Conservation (phyloP, 2,888 invertebrate species). For the Lasius fuliginosus region DNA sequence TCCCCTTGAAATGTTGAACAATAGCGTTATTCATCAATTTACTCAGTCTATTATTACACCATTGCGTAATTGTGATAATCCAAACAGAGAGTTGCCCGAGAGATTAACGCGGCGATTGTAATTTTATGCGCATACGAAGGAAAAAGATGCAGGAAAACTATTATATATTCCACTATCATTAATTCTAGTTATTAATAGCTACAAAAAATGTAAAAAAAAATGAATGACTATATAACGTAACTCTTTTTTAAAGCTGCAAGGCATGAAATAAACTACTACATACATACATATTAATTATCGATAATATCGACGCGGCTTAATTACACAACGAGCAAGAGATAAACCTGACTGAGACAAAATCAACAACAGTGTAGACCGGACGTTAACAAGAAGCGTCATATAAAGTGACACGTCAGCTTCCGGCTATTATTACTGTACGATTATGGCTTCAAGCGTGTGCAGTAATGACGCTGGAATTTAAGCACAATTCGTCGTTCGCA, state of each 20-base stretch:
- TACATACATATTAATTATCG: neutral
- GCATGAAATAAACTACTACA: neutral
- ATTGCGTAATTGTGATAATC: neutral
- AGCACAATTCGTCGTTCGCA: constrained; percentile 62
- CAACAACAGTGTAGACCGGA: constrained; percentile 12
- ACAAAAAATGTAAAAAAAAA: neutral
- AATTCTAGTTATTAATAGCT: no score
- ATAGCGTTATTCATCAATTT: neutral
- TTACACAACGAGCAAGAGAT: neutral
- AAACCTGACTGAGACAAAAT: neutral
- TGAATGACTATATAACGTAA: neutral
- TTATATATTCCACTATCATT: neutral
- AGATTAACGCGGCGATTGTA: constrained; percentile 29
- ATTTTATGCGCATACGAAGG: neutral
- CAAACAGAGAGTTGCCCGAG: constrained; percentile 13
- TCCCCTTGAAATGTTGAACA: neutral
- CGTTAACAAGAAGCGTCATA: constrained; percentile 40
- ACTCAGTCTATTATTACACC: neutral
- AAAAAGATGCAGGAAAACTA: neutral
- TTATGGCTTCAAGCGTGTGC: constrained; percentile 48
- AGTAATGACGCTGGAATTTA: constrained; percentile 63
- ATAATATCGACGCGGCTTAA: constrained; percentile 5
- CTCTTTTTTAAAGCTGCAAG: neutral
- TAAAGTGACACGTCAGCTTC: constrained; percentile 67
- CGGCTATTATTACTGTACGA: constrained; percentile 63